Conservation (phyloP, 2,888 invertebrate species). For the Ethmia dodecea region DNA sequence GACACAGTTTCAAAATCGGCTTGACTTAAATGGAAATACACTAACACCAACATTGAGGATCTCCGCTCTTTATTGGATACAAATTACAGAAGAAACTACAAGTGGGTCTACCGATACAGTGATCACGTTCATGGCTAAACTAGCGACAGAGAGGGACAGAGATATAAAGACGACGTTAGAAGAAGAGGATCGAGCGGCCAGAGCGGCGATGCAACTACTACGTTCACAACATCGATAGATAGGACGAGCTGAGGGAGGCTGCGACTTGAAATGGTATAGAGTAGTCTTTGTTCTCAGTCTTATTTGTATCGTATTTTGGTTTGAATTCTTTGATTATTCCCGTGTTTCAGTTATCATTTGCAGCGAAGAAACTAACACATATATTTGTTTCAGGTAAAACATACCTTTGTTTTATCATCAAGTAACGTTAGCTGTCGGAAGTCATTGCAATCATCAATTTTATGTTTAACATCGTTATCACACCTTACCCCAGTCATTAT, state of each 20-base stretch:
- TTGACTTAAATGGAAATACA: conserved; percentile 51
- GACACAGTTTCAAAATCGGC: conserved; percentile 33
- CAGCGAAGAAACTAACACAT: too few species aligned
- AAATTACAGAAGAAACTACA: conserved; percentile 71
- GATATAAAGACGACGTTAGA: conserved; percentile 61
- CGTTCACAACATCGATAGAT: conserved; percentile 72
- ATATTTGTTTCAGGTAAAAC: too few species aligned
- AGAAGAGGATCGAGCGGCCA: conserved; percentile 62
- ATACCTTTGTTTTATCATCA: too few species aligned
- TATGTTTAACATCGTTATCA: too few species aligned
- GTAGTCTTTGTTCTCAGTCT: conserved; percentile 8
- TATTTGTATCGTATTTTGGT: too few species aligned
- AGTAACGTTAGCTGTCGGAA: too few species aligned
- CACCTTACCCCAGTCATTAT: too few species aligned
- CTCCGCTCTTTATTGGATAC: conserved; percentile 64
- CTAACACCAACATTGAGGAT: conserved; percentile 60
- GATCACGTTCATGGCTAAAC: conserved; percentile 57
- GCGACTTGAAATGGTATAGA: conserved; percentile 70
- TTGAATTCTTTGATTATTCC: too few species aligned
- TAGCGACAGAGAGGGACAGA: conserved; percentile 66
- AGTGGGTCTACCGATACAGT: conserved; percentile 67
- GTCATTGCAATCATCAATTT: too few species aligned
- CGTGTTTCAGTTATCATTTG: too few species aligned
- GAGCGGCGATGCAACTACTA: conserved; percentile 73
- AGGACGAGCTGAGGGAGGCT: conserved; percentile 66